Percentiles rank a stretch among this genome's conserved stretches.
These are phyloP conservation scores for Lota lota DNA, from an alignment of 2,113 vertebrate genomes.

Conservation along the genomic window DNA sequence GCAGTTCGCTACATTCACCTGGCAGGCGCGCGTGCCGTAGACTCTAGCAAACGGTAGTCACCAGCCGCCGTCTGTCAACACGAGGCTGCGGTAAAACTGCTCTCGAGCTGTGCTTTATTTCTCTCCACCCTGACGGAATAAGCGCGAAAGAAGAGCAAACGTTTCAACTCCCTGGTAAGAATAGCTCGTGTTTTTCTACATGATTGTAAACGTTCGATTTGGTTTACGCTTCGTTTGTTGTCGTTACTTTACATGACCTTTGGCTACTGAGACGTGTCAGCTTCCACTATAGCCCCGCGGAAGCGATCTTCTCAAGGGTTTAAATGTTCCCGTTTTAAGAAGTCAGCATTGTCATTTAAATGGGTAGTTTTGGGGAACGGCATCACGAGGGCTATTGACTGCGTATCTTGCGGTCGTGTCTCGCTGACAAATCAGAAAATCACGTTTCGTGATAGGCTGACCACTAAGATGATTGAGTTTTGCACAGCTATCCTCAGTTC, in stretches of 20 bases:
- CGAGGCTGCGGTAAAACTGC: not conserved
- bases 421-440: not conserved
- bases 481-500: too few species aligned
- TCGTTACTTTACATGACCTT: not conserved
- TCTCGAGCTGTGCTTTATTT: not conserved
- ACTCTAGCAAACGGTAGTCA: not conserved
- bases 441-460: not conserved
- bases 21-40: not conserved
- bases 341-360: not conserved
- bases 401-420: not conserved
- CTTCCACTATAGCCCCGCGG: too few species aligned
- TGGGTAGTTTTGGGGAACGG: not conserved
- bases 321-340: too few species aligned
- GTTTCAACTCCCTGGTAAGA: not conserved
- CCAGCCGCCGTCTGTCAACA: not conserved
- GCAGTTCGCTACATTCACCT: not conserved
- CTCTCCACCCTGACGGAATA: too few species aligned
- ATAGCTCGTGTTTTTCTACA: not conserved
- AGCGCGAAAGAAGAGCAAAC: too few species aligned
- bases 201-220: not conserved
- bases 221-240: not conserved
- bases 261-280: not conserved
- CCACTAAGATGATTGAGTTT: not conserved
- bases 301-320: too few species aligned
- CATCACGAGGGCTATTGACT: not conserved